Percentiles rank a stretch among this genome's conserved stretches.
These are phyloP conservation scores for Tetragonisca angustula DNA, from an alignment of 2,888 invertebrate species.

Conservation along the genomic window DNA sequence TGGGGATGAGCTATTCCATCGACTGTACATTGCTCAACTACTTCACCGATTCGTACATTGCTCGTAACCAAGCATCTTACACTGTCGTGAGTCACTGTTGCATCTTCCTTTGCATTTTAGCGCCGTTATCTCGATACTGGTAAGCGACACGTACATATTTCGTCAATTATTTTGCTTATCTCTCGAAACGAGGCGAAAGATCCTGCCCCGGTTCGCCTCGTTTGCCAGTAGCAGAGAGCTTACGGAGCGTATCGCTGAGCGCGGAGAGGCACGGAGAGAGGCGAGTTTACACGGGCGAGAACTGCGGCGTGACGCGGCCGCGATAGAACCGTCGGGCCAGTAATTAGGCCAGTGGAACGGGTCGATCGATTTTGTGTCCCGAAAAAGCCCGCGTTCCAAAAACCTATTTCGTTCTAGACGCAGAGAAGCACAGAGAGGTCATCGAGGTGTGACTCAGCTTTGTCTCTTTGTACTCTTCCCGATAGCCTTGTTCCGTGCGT, in stretches of 20 bases:
- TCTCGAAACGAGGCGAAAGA: neutral
- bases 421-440: neutral
- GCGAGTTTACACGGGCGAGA: conserved; percentile 24
- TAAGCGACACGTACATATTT: neutral
- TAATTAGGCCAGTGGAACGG: conserved; percentile 62
- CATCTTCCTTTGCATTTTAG: neutral
- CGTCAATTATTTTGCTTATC: neutral
- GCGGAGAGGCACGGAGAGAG: neutral
- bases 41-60: too few species aligned
- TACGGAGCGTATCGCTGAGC: neutral
- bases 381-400: conserved; percentile 55
- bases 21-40: neutral
- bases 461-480: conserved; percentile 12
- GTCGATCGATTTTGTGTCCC: conserved; percentile 50
- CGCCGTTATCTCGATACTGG: neutral
- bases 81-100: neutral
- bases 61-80: neutral
- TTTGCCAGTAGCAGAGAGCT: neutral
- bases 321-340: conserved; percentile 33
- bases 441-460: conserved; percentile 11
- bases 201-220: neutral
- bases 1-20: too few species aligned
- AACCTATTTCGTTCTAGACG: conserved; percentile 40
- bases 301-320: neutral
- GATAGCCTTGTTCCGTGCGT: neutral